These are phyloP conservation scores for Pantala flavescens DNA, from an alignment of 1,140 invertebrate species.

Conservation along the genomic window DNA sequence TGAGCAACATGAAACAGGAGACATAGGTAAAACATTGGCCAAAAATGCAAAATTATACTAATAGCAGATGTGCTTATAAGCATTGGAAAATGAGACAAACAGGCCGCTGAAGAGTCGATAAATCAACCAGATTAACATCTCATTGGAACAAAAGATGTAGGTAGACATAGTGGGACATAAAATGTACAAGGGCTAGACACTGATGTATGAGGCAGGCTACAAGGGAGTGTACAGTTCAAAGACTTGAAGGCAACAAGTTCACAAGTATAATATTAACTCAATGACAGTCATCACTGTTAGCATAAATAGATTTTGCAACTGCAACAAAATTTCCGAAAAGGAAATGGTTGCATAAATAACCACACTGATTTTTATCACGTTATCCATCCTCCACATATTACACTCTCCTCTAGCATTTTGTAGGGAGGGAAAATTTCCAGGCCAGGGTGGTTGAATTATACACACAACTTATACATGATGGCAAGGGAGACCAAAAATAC, in stretches of 20 bases:
- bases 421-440: neutral
- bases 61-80: neutral
- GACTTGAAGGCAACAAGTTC: neutral
- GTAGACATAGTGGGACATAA: neutral
- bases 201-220: neutral
- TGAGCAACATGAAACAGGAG: neutral
- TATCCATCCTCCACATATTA: neutral
- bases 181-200: neutral
- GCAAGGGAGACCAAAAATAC: constrained; percentile 3
- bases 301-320: neutral
- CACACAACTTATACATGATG: constrained; percentile 6
- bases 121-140: neutral
- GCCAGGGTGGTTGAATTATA: constrained; percentile 5
- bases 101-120: neutral
- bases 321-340: neutral
- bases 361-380: neutral
- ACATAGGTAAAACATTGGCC: neutral
- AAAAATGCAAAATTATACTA: constrained; percentile 10
- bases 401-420: constrained; percentile 8
- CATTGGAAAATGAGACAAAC: constrained; percentile 2
- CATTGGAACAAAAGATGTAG: neutral
- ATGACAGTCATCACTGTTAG: neutral
- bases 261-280: neutral
- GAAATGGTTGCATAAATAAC: constrained; percentile 2
- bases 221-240: neutral